A percentile compares a stretch with the other conserved stretches of the same genome.
These are phyloP conservation scores for Vipera ursinii DNA, from an alignment of 2,797 vertebrate genomes.

Conservation along the genomic window DNA sequence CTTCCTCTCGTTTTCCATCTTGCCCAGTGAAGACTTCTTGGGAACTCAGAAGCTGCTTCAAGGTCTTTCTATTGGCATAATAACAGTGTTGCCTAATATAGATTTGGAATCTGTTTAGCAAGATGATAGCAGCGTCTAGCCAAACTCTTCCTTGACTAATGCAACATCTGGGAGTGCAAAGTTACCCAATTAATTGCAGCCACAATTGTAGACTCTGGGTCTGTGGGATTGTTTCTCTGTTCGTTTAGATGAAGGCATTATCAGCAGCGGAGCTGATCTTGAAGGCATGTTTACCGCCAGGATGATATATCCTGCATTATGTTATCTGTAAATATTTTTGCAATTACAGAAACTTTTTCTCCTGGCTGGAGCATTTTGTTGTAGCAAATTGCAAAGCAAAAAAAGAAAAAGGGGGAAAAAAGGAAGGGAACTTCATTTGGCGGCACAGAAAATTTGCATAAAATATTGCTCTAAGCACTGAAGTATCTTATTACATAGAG, in stretches of 20 bases:
- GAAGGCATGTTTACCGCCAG: conserved; percentile 52
- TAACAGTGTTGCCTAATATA: neutral
- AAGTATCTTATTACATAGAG: conserved; percentile 92
- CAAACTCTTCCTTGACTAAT: conserved; percentile 37
- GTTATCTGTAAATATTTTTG: conserved; percentile 56
- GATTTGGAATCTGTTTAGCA: neutral
- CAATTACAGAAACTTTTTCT: conserved; percentile 61
- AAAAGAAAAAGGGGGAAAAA: neutral
- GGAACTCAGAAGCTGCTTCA: neutral
- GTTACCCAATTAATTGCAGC: conserved; percentile 47
- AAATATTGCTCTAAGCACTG: conserved; percentile 88
- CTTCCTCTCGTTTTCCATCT: neutral
- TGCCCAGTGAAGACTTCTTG: neutral
- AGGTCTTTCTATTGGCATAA: neutral
- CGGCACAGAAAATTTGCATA: conserved; percentile 82
- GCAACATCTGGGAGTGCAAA: conserved; percentile 43
- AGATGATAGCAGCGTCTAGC: neutral
- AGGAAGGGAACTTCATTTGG: conserved; percentile 67
- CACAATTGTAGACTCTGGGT: conserved; percentile 27
- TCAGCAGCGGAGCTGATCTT: conserved; percentile 53
- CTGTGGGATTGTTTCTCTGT: conserved; percentile 45
- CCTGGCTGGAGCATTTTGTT: conserved; percentile 69
- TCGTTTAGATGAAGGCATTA: conserved; percentile 51
- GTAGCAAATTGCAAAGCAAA: conserved; percentile 47
- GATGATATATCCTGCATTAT: conserved; percentile 62